Conservation (phyloP, 2,797 vertebrate genomes). For the Gymnopithys bicolor region DNA sequence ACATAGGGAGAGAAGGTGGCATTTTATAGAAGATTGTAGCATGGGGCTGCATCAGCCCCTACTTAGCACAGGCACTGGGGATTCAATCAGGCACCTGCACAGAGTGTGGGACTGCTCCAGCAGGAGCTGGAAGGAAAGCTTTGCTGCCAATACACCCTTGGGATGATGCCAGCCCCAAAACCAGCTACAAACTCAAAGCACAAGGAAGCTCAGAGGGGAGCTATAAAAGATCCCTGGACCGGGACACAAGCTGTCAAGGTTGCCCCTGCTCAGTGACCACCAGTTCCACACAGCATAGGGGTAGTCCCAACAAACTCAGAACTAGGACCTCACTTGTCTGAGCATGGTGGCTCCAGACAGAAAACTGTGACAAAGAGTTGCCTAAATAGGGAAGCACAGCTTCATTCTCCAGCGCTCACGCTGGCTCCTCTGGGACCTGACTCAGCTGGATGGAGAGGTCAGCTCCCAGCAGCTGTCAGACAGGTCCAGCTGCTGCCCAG, state of each 20-base stretch:
- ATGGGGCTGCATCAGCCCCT: background rate
- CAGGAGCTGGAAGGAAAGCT: background rate
- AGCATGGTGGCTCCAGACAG: background rate
- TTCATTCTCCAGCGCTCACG: background rate
- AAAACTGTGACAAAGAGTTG: background rate
- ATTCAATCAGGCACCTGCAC: background rate
- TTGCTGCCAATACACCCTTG: background rate
- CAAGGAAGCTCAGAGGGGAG: background rate
- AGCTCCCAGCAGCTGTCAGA: background rate
- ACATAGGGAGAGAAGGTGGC: background rate
- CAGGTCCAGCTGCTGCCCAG: background rate
- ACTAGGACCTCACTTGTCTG: background rate
- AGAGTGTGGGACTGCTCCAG: accelerated
- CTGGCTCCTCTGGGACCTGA: background rate
- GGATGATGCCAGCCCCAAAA: background rate
- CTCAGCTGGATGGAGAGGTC: background rate
- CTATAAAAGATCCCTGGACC: background rate
- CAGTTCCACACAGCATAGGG: background rate
- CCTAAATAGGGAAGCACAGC: background rate
- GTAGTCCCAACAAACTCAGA: background rate
- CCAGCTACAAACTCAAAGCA: background rate
- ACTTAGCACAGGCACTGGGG: background rate
- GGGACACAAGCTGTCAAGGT: background rate
- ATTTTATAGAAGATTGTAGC: background rate
- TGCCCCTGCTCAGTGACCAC: background rate